These are phyloP conservation scores for Colinus virginianus DNA, from an alignment of 2,113 vertebrate genomes.

Conservation along the genomic window DNA sequence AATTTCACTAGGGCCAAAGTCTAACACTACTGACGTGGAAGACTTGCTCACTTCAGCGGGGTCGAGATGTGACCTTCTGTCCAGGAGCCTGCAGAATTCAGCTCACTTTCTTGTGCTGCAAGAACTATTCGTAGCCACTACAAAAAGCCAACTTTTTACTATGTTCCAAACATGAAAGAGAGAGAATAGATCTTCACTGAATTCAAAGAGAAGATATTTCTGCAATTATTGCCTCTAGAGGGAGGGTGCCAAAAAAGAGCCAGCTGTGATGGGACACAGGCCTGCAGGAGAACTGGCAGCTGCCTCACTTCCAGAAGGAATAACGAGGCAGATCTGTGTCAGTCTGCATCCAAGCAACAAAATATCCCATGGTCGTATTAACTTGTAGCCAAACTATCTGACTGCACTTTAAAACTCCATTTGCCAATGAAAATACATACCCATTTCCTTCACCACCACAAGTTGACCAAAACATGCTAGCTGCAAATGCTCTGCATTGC, in stretches of 20 bases:
- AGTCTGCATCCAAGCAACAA: background rate
- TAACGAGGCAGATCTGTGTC: background rate
- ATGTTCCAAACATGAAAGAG: background rate
- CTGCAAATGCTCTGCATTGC: background rate
- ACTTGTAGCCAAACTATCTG: background rate
- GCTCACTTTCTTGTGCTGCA: background rate
- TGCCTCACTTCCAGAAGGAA: background rate
- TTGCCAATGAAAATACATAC: background rate
- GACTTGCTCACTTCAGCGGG: background rate
- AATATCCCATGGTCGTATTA: background rate
- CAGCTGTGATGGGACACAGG: background rate
- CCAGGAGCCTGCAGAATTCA: background rate
- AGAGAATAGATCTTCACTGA: background rate
- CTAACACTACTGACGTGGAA: background rate
- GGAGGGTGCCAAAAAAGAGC: background rate
- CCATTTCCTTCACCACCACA: background rate
- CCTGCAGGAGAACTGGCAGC: background rate
- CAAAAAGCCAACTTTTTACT: background rate
- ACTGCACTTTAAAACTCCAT: background rate
- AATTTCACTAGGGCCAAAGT: conserved; percentile 2
- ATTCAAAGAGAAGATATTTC: background rate
- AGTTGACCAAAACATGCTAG: background rate
- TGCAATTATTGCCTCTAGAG: background rate
- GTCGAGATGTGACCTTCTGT: background rate
- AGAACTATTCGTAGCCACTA: background rate